Percentiles rank a stretch among this genome's conserved stretches.
These are phyloP conservation scores for Autographa pulchrina DNA, from an alignment of 2,888 invertebrate species.

Conservation along the genomic window DNA sequence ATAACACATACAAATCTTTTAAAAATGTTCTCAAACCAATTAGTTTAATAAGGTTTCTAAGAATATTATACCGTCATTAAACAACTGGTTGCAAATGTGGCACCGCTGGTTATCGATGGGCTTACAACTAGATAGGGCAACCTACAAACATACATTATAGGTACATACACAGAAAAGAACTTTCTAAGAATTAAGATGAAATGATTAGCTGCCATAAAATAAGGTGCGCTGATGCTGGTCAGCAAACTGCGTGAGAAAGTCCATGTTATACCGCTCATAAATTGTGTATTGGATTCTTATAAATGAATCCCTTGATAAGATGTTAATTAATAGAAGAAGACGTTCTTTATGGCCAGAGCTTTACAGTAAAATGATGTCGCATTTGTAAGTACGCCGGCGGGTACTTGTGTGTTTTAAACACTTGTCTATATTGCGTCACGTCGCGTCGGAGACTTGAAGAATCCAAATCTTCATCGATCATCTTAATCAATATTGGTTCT, in stretches of 20 bases:
- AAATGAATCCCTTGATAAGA: constrained; percentile 83
- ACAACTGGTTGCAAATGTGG: constrained; percentile 19
- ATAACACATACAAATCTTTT: neutral
- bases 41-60: neutral
- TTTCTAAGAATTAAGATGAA: constrained; percentile 60
- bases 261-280: constrained; percentile 72
- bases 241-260: constrained; percentile 82
- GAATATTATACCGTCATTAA: constrained; percentile 43
- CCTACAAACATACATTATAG: constrained; percentile 50
- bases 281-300: constrained; percentile 77
- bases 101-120: constrained; percentile 22
- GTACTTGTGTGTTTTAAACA: constrained; percentile 64
- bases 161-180: constrained; percentile 45
- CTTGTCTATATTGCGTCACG: constrained; percentile 66
- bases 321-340: constrained; percentile 83
- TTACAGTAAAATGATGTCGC: constrained; percentile 69
- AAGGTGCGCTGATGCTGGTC: constrained; percentile 72
- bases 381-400: constrained; percentile 59
- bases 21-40: neutral
- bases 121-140: constrained; percentile 39
- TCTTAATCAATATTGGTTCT: constrained; percentile 81
- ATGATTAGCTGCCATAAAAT: constrained; percentile 70
- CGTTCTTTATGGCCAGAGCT: constrained; percentile 71
- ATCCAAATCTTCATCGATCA: constrained; percentile 72
- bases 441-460: constrained; percentile 72